Conservation (phyloP, 1,140 invertebrate species). For the Akabosia matsudoensis region DNA sequence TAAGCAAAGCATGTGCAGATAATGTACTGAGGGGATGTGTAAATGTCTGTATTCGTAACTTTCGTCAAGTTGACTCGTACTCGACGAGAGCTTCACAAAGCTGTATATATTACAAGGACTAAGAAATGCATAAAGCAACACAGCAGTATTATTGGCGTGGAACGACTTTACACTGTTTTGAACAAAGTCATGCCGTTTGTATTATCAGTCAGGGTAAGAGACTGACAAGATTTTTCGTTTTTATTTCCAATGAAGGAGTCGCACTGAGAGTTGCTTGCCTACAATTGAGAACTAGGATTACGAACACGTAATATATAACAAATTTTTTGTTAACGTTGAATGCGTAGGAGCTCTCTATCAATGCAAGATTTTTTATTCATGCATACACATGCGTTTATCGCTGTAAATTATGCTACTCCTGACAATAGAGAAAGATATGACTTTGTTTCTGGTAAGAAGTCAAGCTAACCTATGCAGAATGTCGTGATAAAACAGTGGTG, state of each 20-base stretch:
- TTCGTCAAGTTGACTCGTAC: background rate
- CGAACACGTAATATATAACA: too few species aligned
- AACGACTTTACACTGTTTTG: background rate
- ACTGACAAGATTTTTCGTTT: background rate
- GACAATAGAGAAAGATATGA: background rate
- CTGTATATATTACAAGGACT: constrained; percentile 6
- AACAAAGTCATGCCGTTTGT: background rate
- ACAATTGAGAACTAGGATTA: too few species aligned
- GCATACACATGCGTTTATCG: background rate
- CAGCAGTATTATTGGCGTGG: constrained; percentile 6
- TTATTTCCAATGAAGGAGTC: background rate
- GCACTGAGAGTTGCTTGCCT: too few species aligned
- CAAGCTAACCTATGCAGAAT: background rate
- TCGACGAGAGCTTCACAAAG: background rate
- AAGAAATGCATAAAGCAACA: constrained; percentile 8
- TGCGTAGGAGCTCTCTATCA: too few species aligned
- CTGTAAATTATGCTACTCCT: constrained; percentile 20
- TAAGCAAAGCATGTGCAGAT: background rate
- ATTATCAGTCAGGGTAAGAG: background rate
- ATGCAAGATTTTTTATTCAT: too few species aligned
- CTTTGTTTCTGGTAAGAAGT: constrained; percentile 14
- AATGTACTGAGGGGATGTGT: background rate
- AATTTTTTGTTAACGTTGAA: too few species aligned
- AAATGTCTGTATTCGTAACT: constrained; percentile 13
- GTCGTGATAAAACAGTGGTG: constrained; percentile 11